Percentiles rank a stretch among this genome's conserved stretches.
Conservation (phyloP, 2,113 vertebrate genomes). For the Eretmodus cyanostictus region DNA sequence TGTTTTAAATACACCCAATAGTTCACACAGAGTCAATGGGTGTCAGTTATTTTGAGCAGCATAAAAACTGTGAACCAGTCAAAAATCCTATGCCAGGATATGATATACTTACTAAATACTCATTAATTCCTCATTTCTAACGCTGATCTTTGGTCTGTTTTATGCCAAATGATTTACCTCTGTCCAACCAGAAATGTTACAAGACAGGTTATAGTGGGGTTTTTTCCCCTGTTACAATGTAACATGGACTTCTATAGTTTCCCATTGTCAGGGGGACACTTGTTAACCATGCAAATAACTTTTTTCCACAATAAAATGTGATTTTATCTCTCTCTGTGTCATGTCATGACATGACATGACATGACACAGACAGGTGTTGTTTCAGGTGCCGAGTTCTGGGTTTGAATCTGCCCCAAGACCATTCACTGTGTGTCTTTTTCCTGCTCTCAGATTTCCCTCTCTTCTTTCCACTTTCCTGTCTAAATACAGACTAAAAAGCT, state of each 20-base stretch:
- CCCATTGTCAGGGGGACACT: background rate
- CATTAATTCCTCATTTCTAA: background rate
- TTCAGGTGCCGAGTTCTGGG: background rate
- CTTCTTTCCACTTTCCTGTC: background rate
- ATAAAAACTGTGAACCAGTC: background rate
- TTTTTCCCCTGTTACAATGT: background rate
- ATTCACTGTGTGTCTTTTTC: background rate
- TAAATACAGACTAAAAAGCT: background rate
- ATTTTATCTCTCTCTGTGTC: background rate
- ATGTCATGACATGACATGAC: background rate
- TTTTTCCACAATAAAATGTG: background rate
- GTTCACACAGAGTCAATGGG: background rate
- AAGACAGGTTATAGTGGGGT: fast-evolving
- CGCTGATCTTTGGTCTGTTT: background rate
- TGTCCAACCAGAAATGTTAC: background rate
- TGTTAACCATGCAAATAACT: background rate
- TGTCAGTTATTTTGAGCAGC: background rate
- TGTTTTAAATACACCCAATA: background rate
- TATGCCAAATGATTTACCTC: background rate
- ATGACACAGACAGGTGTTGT: background rate
- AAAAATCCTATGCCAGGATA: background rate
- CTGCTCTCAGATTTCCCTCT: background rate
- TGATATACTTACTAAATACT: background rate
- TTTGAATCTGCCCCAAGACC: background rate
- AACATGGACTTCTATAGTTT: background rate